phyloP scores from a whole-genome alignment of 2,888 invertebrate genomes.

The Platypus cylindrus region DNA sequence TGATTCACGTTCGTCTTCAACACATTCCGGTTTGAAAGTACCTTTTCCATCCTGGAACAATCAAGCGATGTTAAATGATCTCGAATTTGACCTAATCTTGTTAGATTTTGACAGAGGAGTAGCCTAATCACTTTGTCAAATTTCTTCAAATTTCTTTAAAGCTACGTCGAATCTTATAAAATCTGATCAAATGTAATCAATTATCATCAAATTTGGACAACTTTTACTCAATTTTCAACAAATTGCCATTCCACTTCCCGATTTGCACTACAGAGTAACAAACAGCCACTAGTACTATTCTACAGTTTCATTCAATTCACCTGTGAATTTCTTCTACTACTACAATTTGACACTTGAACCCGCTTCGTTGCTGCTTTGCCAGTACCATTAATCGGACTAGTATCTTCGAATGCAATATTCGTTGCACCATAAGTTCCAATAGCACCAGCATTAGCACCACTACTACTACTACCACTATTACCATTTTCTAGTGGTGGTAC shows the following conservation, averaged over 20 bases:
- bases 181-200: no score
- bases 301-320: conserved; percentile 7
- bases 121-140: no score
- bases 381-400: conserved; percentile 41
- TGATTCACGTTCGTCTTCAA: conserved; percentile 63
- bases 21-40: conserved; percentile 41
- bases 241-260: no score
- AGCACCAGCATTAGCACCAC: no score
- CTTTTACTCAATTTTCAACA: no score
- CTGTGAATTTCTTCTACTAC: conserved; percentile 41
- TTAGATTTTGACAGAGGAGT: no score
- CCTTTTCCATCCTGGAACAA: conserved; percentile 40
- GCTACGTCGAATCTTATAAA: no score
- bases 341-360: conserved; percentile 31
- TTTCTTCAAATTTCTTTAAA: no score
- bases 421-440: conserved; percentile 89
- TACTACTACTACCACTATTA: conserved; percentile 33
- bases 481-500: conserved; percentile 52
- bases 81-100: no score
- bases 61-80: no score
- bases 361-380: no score
- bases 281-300: background rate
- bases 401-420: conserved; percentile 67
- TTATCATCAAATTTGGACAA: no score
- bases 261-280: background rate